Base-by-base conservation (phyloP, 2,888 invertebrate species). In the Plebejus melissa region DNA sequence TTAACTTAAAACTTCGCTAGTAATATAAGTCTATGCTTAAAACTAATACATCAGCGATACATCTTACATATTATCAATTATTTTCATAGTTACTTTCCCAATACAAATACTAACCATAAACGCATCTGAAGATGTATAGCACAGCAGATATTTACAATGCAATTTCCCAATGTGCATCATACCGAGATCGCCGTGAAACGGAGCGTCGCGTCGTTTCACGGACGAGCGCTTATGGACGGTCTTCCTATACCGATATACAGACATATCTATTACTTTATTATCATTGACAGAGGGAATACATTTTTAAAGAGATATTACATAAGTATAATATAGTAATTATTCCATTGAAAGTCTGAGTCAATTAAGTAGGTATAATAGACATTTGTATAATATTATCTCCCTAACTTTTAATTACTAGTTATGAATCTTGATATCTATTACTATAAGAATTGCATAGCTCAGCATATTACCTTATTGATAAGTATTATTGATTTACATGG, bases 181-280 rank as follows among this genome's bases (percentile, higher is more conserved):
- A 83, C 82, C 82, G 83, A 85, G 84, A 84, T 83, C 82, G 80
- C 77, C 82, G 87, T 83, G 85, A 80, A 87, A 87, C 83, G 85
- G 82, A 80, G 79, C 86, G 83, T 76, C 76, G 80, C 80, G 83
- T 81, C 83, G 85, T 86, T 87, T 83, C 83, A 86, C 83, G 87
- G 83, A 81, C 83, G 85, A 82, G 79, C 82, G 83, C 83, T 80
- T 80, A 79, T 80, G 80, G 80, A 81, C 80, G 77, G 77, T 78
- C 38, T 74, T 72, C 74, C 74, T 46, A 71, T 60, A 72, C 32
- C 72, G 28, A 69, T 50, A 32, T 76, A 69, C 54, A 41, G 16
- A 70, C n/a, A 46, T 74, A 50, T 69, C 28, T 69, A 32, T 41
- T 75, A 22, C 69, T 32, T 46, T 46, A 65, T 76, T 32, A 65